These are phyloP conservation scores for Cheumatopsyche charites DNA, from an alignment of 1,140 invertebrate species.

Conservation along the genomic window DNA sequence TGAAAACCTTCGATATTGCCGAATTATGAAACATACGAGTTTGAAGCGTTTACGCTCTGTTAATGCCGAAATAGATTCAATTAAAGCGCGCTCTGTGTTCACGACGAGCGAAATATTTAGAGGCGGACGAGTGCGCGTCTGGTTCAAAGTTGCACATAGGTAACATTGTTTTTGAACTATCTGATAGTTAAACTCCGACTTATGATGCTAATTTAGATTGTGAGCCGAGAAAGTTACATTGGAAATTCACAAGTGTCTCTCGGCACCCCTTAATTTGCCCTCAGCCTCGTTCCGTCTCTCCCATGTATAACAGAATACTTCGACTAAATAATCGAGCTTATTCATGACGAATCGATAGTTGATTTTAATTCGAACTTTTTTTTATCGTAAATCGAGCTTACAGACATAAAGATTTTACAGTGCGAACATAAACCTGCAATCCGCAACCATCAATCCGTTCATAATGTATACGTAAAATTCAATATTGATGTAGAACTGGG, in stretches of 20 bases:
- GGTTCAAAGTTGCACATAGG: conserved; percentile 30
- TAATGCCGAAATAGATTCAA: conserved; percentile 37
- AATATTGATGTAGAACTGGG: conserved; percentile 19
- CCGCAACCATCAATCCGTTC: conserved; percentile 3
- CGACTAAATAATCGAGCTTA: not conserved
- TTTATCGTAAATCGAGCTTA: not conserved
- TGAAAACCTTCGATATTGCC: too few species aligned
- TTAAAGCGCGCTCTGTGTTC: conserved; percentile 23
- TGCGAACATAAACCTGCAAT: conserved; percentile 5
- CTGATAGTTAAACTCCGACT: conserved; percentile 43
- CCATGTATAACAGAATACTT: not conserved
- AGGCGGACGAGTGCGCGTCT: conserved; percentile 16
- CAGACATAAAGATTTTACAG: conserved; percentile 20
- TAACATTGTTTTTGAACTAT: conserved; percentile 44
- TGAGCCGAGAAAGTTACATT: conserved; percentile 39
- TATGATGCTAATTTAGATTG: conserved; percentile 46
- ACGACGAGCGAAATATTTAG: conserved; percentile 18
- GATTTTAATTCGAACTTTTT: too few species aligned
- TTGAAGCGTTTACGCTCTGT: conserved; percentile 15
- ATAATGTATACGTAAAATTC: conserved; percentile 31
- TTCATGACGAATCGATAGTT: too few species aligned
- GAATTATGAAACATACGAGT: not conserved
- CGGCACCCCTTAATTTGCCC: conserved; percentile 29
- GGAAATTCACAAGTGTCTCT: conserved; percentile 42
- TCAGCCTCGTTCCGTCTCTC: not conserved